A percentile compares a stretch with the other conserved stretches of the same genome.
Conservation (phyloP, 37 sponge, comb jelly and placozoan genomes). For the Halichondria panicea region DNA sequence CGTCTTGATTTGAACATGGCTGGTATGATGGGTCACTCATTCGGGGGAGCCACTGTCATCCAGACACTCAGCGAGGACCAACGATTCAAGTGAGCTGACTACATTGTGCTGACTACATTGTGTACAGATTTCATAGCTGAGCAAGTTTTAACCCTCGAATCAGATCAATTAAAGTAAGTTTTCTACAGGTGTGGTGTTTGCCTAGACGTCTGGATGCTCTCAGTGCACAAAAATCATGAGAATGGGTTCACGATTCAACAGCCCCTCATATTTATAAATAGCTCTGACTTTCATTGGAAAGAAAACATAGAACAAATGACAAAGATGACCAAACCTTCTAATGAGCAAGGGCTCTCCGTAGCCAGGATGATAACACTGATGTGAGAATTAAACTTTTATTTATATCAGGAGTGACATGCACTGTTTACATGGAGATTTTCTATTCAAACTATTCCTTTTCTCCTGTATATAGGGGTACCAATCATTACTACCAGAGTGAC, state of each 20-base stretch:
- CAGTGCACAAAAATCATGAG: slow-evolving; percentile 25
- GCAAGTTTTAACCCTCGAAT: too few relatives aligned
- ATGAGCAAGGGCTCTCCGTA: not conserved
- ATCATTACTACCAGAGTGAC: slow-evolving; percentile 46
- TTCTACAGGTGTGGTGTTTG: slow-evolving; percentile 66
- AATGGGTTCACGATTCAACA: slow-evolving; percentile 19
- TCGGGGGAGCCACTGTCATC: slow-evolving; percentile 60
- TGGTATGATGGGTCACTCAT: slow-evolving; percentile 70
- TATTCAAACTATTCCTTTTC: too few relatives aligned
- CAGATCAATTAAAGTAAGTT: too few relatives aligned
- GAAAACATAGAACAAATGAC: slow-evolving; percentile 46
- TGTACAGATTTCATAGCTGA: too few relatives aligned
- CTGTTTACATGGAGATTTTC: too few relatives aligned
- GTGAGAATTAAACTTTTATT: not conserved
- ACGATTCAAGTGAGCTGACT: slow-evolving; percentile 56
- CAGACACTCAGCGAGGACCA: slow-evolving; percentile 52
- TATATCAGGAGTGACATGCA: too few relatives aligned
- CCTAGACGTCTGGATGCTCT: slow-evolving; percentile 60
- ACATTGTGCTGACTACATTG: too few relatives aligned
- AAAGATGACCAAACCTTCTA: slow-evolving; percentile 16
- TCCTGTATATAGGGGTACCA: slow-evolving; percentile 43
- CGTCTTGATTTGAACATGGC: slow-evolving; percentile 32
- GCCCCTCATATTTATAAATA: slow-evolving; percentile 65
- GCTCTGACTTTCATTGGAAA: slow-evolving; percentile 46
- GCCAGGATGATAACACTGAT: not conserved